Base-by-base conservation (phyloP, 2,888 invertebrate species). In the Sminthurides aquaticus region DNA sequence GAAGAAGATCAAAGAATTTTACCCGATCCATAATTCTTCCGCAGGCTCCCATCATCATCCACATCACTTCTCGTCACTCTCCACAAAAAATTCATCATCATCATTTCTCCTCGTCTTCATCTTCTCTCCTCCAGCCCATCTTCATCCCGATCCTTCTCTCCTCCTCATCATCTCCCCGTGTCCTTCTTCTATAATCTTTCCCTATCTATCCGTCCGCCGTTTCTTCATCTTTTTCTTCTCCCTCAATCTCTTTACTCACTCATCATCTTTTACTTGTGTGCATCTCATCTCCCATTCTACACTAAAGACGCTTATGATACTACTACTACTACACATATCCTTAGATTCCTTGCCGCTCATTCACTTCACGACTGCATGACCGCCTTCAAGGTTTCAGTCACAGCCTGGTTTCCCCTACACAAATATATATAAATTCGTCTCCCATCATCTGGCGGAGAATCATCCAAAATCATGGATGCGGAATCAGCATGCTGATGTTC, bases 1-100 rank as follows among this genome's bases (percentile, higher is more conserved):
- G n/a, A n/a, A n/a, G 66, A 68, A 70, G 64, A 71, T 72, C 74
- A 72, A 74, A 74, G 72, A 69, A 70, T 67, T 69, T 65, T 58
- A 68, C 69, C 74, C 69, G 69, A 71, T 70, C 67, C 67, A 73
- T 73, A 68, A 67, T 67, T 72, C 70, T 72, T 69, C 65, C 67
- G 61, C 63, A 28, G 57, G 54, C 52, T 59, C 29, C 48, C 62
- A 67, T 70, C 58, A 57, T 67, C 56, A 66, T 69, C 67, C 67
- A 71, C 68, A 69, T 71, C 71, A 71, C 69, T 69, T 71, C 70
- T 69, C 70, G 70, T 73, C 73, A 73, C 71, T 73, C 69, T 67
- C 62, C 66, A 70, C 68, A 71, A 73, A 71, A 70, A 73, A 70
- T 67, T 70, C 69, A 71, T 71, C 70, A 71, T 70, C 69, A 70